These are phyloP conservation scores for Phataginus tricuspis DNA, from an alignment of 2,797 vertebrate species.

Conservation along the genomic window DNA sequence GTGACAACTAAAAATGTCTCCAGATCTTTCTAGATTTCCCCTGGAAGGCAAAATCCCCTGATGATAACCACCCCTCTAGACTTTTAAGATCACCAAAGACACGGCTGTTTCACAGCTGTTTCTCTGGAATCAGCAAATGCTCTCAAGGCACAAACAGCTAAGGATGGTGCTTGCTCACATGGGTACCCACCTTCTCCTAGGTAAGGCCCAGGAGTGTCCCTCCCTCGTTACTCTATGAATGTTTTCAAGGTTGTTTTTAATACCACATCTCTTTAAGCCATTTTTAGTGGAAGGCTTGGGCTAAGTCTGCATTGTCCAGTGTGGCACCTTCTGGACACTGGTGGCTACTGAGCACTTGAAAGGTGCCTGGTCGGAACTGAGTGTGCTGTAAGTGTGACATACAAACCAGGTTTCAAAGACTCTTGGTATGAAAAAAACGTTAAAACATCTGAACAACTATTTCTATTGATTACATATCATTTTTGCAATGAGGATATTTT, in stretches of 20 bases:
- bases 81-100: not conserved
- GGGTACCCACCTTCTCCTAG: not conserved
- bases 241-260: not conserved
- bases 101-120: not conserved
- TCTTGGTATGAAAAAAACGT: not conserved
- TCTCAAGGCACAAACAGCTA: not conserved
- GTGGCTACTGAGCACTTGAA: not conserved
- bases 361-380: not conserved
- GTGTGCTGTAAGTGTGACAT: too few relatives aligned
- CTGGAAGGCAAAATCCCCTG: not conserved
- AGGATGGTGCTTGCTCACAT: rapidly evolving
- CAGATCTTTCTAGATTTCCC: not conserved
- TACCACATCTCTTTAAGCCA: not conserved
- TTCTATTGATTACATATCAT: not conserved
- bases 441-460: too few relatives aligned
- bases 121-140: not conserved
- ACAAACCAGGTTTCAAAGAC: too few relatives aligned
- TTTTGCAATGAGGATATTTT: not conserved
- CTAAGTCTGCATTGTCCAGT: not conserved
- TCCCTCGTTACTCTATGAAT: not conserved
- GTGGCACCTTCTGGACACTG: not conserved
- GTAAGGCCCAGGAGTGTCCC: too few relatives aligned
- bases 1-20: not conserved
- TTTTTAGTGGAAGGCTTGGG: rapidly evolving
- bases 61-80: not conserved